phyloP scores from a whole-genome alignment of 2,888 invertebrate species.

The Orthosia incerta region DNA sequence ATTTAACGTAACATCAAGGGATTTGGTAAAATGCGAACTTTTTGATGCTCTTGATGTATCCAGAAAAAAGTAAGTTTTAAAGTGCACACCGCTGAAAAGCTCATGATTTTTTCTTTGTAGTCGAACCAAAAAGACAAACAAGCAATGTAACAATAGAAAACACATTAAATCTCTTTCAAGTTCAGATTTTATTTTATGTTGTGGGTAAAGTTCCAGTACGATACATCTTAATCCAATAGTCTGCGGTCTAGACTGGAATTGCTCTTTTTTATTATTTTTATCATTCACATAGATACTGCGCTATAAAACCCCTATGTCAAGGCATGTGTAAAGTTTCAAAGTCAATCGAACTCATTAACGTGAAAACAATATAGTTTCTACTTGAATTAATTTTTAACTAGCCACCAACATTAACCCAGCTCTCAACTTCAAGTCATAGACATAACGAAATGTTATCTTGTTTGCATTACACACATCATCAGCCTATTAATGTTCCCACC shows the following conservation, averaged over 20 bases:
- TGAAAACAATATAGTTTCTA: no score
- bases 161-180: slow-evolving; percentile 45
- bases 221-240: slow-evolving; percentile 71
- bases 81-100: slow-evolving; percentile 18
- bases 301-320: not conserved
- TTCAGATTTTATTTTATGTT: slow-evolving; percentile 45
- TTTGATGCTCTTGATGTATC: no score
- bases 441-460: no score
- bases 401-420: not conserved
- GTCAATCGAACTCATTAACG: not conserved
- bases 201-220: slow-evolving; percentile 44
- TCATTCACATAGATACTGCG: slow-evolving; percentile 18
- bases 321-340: not conserved
- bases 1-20: not conserved
- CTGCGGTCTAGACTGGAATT: slow-evolving; percentile 67
- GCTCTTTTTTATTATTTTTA: slow-evolving; percentile 42
- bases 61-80: no score
- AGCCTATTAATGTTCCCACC: no score
- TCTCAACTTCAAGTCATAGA: not conserved
- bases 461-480: no score
- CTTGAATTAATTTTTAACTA: no score
- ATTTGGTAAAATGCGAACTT: not conserved
- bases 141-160: slow-evolving; percentile 44
- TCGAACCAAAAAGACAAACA: slow-evolving; percentile 13
- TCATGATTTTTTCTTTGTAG: slow-evolving; percentile 20